Evolutionary conservation across 2,113 vertebrate species (phyloP), one percentile per base, ranked within the genome.

Genomic region (Alligator mississippiensis): DNA sequence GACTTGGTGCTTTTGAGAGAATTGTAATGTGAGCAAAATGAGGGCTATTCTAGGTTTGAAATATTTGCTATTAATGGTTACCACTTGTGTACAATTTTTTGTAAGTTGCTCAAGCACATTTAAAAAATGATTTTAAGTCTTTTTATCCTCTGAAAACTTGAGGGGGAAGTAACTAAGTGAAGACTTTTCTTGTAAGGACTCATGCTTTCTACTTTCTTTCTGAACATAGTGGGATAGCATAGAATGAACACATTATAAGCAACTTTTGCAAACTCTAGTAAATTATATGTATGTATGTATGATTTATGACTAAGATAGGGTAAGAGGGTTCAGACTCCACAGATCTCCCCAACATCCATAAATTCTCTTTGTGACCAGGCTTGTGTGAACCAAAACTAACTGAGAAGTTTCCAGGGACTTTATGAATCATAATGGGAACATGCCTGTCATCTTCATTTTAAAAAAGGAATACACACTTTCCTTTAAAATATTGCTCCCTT

Each of bases 401-500:
- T 68, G 87, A 81, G 86, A 77, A 14, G 5, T 77, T 95, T 92
- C 21, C 62, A 61, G 83, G 84, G 16, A 58, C 79, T 88, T 24
- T 58, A 72, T 83, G 63, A 80, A 81, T 64, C 81, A n/a, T 47
- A 24, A 28, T 72, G 28, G 85, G 76, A 90, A 61, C 54, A 47
- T 17, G 61, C 63, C 84, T 85, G 57, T 47, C 76, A 5, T 84
- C 87, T 92, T 84, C 47, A 70, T 79, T 92, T 19, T 9, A 8
- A 54, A n/a, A 22, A 64, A 27, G 17, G 55, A 81, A 82, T 88
- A 90, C 87, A 84, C 38, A 3, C 3, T 78, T 70, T 60, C 34
- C 64, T 87, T 58, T 90, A 92, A 95, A 96, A 88, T 84, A 95
- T 61, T 78, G 28, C 75, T 95, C 90, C 87, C 86, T 91, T 9